Conservation (phyloP, 2,797 vertebrate species). For the Neosilurus hyrtlii region DNA sequence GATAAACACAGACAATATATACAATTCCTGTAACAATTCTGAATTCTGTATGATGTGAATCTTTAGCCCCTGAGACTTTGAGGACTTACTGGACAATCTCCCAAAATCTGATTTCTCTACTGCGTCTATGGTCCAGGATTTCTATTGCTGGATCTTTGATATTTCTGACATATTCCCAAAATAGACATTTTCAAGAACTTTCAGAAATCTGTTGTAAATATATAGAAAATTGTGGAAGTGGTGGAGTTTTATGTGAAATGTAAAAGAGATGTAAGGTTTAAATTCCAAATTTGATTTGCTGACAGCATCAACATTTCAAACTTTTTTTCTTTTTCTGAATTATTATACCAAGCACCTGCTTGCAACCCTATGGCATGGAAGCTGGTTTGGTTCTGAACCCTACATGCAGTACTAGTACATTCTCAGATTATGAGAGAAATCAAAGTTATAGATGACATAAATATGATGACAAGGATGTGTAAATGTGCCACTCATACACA, state of each 20-base stretch:
- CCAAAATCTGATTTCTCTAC: constrained; percentile 30
- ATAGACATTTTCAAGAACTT: constrained; percentile 25
- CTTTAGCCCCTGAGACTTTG: constrained; percentile 27
- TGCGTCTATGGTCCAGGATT: constrained; percentile 9
- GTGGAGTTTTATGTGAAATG: neutral
- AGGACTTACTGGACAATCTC: constrained; percentile 8
- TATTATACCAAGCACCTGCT: neutral
- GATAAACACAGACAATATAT: constrained; percentile 29
- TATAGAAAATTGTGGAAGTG: constrained; percentile 1
- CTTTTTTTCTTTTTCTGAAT: neutral
- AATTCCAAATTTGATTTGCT: neutral
- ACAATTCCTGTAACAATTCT: constrained; percentile 23
- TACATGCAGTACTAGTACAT: neutral
- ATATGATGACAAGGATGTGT: neutral
- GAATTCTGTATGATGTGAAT: constrained; percentile 21
- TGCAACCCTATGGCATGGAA: neutral
- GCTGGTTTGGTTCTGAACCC: constrained; percentile 3
- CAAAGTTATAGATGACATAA: neutral
- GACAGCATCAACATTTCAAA: neutral
- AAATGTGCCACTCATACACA: constrained; percentile 21
- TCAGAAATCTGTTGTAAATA: constrained; percentile 11
- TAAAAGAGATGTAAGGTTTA: neutral
- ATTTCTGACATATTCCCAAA: constrained; percentile 30
- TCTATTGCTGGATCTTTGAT: constrained; percentile 17
- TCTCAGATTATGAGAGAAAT: constrained; percentile 3